Evolutionary conservation across 2,113 vertebrate genomes (phyloP), one percentile per base, ranked within the genome.

Genomic region (Paracanthobrama guichenoti): DNA sequence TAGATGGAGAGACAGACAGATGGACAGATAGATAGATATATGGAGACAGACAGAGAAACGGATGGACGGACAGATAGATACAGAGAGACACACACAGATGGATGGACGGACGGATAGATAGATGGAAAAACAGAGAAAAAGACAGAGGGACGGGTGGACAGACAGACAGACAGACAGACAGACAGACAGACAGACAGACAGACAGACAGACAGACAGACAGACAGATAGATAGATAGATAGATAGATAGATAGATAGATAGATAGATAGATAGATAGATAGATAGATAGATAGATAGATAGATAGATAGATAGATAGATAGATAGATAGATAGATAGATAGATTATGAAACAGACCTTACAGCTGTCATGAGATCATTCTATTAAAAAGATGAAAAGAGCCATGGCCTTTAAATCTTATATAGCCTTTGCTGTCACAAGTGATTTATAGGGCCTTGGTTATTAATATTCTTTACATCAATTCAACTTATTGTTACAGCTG

Each of bases 331-430:
- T 4, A 26, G n/a, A 60, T 24, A 60, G 18, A 28, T 28, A 8
- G 62, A 66, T 48, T 0, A n/a, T 57, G 26, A 57, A 77, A 35
- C 50, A 11, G 1, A 31, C 74, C 16, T 77, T 57, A 28, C 75
- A 82, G 53, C 73, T 73, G 28, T 22, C n/a, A 86, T 84, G 81
- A 84, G 50, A 75, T 83, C 60, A 53, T 26, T 22, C 72, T 57
- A 67, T 28, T 60, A 82, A 82, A 72, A 71, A 55, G 10, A 57
- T 35, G 12, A 78, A 79, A 55, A 59, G 46, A 59, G 18, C 26
- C 62, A 39, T 12, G 10, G 20, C 12, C 82, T 72, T 77, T 35
- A 84, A 79, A 53, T 74, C 67, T 82, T 59, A 60, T 71, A 79
- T 16, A 73, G 59, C 20, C 35, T 60, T 48, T 74, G 9, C 76